Percentiles rank a stretch among this genome's conserved stretches.
Conservation (phyloP, 2,797 vertebrate genomes). For the Delichon dasypus region DNA sequence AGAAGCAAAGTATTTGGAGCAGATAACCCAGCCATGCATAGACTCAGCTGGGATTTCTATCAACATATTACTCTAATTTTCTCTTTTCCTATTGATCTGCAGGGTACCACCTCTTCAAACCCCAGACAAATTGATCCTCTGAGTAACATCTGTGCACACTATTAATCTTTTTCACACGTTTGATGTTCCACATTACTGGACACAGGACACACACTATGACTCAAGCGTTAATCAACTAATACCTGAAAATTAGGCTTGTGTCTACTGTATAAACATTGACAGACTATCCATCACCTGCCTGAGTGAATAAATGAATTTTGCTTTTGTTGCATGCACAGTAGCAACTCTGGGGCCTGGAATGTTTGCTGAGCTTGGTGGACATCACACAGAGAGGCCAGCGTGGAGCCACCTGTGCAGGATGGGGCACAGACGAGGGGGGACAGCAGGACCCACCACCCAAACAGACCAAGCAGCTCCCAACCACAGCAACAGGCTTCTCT, state of each 20-base stretch:
- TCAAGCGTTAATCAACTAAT: conserved; percentile 74
- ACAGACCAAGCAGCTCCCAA: neutral
- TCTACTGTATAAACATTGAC: conserved; percentile 71
- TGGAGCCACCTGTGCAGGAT: neutral
- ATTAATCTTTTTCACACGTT: conserved; percentile 74
- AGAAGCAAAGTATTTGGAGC: conserved; percentile 45
- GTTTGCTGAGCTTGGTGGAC: conserved; percentile 9
- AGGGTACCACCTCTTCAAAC: conserved; percentile 70
- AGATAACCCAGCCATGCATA: conserved; percentile 54
- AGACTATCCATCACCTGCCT: conserved; percentile 65
- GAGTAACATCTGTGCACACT: conserved; percentile 74
- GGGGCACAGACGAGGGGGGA: neutral
- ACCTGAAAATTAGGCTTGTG: conserved; percentile 71
- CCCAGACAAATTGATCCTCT: conserved; percentile 73
- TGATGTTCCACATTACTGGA: conserved; percentile 72
- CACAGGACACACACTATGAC: conserved; percentile 68
- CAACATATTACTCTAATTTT: conserved; percentile 71
- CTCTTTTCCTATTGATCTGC: conserved; percentile 67
- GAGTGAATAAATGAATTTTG: conserved; percentile 63
- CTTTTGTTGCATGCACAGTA: neutral
- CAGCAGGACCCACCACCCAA: neutral
- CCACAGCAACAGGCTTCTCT: neutral
- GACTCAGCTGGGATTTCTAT: conserved; percentile 51
- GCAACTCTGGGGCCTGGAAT: neutral
- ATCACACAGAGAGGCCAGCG: neutral